These are phyloP conservation scores for Gobio occitaniae DNA, from an alignment of 2,797 vertebrate species.

Conservation along the genomic window DNA sequence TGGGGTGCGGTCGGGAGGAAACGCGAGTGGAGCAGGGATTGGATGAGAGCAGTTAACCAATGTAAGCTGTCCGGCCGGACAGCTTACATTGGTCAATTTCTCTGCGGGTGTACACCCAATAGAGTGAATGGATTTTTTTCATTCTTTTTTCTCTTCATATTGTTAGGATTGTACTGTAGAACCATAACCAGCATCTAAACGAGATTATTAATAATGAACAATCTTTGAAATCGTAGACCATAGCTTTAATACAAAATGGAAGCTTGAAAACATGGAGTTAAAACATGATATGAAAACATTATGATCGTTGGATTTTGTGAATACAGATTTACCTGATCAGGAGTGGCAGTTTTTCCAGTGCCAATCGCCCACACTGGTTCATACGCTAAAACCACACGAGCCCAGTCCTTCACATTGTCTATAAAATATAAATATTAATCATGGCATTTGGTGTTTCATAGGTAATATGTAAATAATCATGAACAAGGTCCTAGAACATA, in stretches of 20 bases:
- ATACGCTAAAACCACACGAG: conserved; percentile 90
- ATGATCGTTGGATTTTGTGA: conserved; percentile 3
- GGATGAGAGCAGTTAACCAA: too few relatives aligned
- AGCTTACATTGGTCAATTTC: too few relatives aligned
- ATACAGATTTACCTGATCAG: conserved; percentile 83
- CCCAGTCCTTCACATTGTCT: conserved; percentile 94
- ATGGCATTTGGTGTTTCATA: neutral
- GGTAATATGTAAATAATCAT: neutral
- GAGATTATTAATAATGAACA: too few relatives aligned
- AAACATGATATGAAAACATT: neutral
- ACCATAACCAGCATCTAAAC: too few relatives aligned
- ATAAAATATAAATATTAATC: conserved; percentile 44
- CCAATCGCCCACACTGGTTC: conserved; percentile 95
- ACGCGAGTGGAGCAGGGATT: too few relatives aligned
- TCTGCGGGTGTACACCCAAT: too few relatives aligned
- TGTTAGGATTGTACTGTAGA: too few relatives aligned
- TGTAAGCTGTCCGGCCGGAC: too few relatives aligned
- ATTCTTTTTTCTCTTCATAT: too few relatives aligned
- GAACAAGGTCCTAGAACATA: neutral
- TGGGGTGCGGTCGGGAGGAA: too few relatives aligned
- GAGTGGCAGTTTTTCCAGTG: conserved; percentile 90
- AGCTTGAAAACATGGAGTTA: neutral
- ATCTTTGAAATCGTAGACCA: too few relatives aligned
- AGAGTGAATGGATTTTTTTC: too few relatives aligned
- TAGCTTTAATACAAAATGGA: neutral